Conservation (phyloP, 2,113 vertebrate species). For the Lophochroa leadbeateri region DNA sequence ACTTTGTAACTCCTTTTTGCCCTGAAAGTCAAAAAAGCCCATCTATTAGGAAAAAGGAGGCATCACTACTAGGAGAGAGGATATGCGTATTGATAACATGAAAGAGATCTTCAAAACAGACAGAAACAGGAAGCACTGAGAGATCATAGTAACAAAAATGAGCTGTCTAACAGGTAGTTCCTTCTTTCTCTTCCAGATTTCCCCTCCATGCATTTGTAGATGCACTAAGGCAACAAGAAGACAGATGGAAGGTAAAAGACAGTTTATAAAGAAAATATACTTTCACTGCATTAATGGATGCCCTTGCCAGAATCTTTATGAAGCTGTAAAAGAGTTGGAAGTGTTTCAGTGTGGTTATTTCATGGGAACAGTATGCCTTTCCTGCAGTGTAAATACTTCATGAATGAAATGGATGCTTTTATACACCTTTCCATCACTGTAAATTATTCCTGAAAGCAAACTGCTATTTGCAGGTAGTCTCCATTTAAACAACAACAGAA, state of each 20-base stretch:
- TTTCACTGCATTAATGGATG: slow-evolving; percentile 66
- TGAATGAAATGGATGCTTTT: slow-evolving; percentile 66
- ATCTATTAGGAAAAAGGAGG: background rate
- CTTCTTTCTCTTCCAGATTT: background rate
- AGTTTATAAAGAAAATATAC: slow-evolving; percentile 70
- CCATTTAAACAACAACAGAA: slow-evolving; percentile 64
- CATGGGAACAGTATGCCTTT: slow-evolving; percentile 37
- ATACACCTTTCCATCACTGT: slow-evolving; percentile 62
- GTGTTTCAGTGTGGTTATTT: slow-evolving; percentile 60
- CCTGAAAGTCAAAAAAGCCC: background rate
- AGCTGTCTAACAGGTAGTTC: background rate
- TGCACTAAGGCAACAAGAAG: slow-evolving; percentile 41
- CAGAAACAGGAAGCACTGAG: background rate
- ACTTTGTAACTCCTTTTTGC: background rate
- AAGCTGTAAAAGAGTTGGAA: slow-evolving; percentile 68
- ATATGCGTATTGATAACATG: background rate
- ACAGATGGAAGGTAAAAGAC: slow-evolving; percentile 54
- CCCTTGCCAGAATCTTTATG: slow-evolving; percentile 68
- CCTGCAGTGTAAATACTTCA: slow-evolving; percentile 66
- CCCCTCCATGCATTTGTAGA: background rate
- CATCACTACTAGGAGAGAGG: background rate
- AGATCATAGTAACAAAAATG: background rate
- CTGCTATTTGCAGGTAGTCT: slow-evolving; percentile 53
- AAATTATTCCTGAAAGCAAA: slow-evolving; percentile 71
- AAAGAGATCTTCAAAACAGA: background rate